Base-by-base conservation (phyloP, 1,140 invertebrate genomes). In the Samia ricini region DNA sequence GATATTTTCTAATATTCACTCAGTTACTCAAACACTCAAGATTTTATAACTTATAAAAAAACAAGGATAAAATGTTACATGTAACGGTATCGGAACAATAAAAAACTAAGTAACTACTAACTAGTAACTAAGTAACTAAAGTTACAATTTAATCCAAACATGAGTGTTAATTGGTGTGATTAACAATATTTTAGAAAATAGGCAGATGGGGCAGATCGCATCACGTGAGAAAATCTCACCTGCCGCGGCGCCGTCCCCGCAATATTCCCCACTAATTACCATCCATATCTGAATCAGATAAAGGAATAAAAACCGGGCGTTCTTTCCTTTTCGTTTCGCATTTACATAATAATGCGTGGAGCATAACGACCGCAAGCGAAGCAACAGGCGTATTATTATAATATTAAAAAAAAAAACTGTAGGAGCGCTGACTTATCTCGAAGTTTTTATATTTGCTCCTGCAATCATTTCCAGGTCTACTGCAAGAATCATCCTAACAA, bases 301-400 rank as follows among this genome's bases (percentile, higher is more conserved):
- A 70, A 69, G 61, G 60, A 42, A 74, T 59, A 85, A 74, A 81
- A 84, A 85, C 79, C 70, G 68, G 61, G 52, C 71, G 74, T 79
- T 74, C 75, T 81, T 85, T 82, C 79, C 75, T 70, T 83, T 80
- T 77, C 79, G 76, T 83, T 79, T 76, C 76, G 71, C 77, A 89
- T 88, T 86, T 86, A 89, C 83, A 88, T 89, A 88, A 87, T 87
- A 85, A 86, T 83, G 81, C 80, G 81, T 78, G 79, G 78, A 80
- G 83, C 79, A 79, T 80, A 76, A 81, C 77, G 81, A 81, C 77
- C 73, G 77, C 20, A 60, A 48, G 59, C 59, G 60, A 50, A 42
- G 55, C 75, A 72, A 64, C 69, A 72, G 64, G 72, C 69, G 70
- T 72, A 73, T 75, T 77, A 75, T 73, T 75, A 69, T 77, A 86